A percentile compares a stretch with the other conserved stretches of the same genome.
phyloP scores from a whole-genome alignment of 92 coral and sea anemone species.

The Epizoanthus rinbou region DNA sequence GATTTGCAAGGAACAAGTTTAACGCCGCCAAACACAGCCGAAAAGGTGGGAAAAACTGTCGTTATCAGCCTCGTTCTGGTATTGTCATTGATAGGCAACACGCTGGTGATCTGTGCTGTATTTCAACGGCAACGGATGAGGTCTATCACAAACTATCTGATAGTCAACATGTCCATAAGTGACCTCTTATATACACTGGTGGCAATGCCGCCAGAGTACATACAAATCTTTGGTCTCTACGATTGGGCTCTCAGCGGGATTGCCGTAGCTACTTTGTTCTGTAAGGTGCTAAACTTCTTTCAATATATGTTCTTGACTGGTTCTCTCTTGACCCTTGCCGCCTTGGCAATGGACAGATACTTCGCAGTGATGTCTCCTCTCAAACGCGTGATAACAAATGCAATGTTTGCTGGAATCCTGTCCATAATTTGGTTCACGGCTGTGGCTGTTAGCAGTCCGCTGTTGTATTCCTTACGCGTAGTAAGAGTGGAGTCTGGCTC shows the following conservation, averaged over 20 bases:
- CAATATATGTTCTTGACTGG: constrained; percentile 75
- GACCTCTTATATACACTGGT: constrained; percentile 73
- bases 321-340: constrained; percentile 85
- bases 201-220: constrained; percentile 63
- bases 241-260: constrained; percentile 62
- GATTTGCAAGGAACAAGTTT: not conserved
- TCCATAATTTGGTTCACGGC: constrained; percentile 72
- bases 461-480: constrained; percentile 66
- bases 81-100: constrained; percentile 70
- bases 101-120: constrained; percentile 69
- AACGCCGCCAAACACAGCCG: not conserved
- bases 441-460: constrained; percentile 72
- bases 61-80: constrained; percentile 39
- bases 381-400: constrained; percentile 69
- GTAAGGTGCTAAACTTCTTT: constrained; percentile 75
- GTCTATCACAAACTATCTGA: constrained; percentile 77
- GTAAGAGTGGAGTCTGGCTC: not conserved
- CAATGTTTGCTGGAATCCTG: constrained; percentile 61
- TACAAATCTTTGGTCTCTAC: constrained; percentile 51
- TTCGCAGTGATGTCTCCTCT: constrained; percentile 87
- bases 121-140: constrained; percentile 60
- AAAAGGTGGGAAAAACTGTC: constrained; percentile 7
- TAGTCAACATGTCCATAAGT: constrained; percentile 79
- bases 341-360: constrained; percentile 87
- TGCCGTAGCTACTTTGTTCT: constrained; percentile 61